These are phyloP conservation scores for Motacilla tschutschensis DNA, from an alignment of 2,113 vertebrate species.

Conservation along the genomic window DNA sequence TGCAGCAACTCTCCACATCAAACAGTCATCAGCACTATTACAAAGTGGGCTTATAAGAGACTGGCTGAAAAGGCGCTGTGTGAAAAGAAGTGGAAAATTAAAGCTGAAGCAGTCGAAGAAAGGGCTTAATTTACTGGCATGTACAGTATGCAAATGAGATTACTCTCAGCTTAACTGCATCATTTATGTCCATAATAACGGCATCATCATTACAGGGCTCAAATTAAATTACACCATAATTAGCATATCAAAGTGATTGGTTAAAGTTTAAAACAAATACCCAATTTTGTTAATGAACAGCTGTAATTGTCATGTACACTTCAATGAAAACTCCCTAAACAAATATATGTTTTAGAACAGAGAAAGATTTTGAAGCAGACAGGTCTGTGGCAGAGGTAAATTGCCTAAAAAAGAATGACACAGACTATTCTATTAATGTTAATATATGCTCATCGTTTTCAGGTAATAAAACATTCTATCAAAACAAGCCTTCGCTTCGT, in stretches of 20 bases:
- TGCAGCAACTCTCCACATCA: slow-evolving; percentile 93
- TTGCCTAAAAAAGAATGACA: slow-evolving; percentile 73
- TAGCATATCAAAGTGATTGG: slow-evolving; percentile 99
- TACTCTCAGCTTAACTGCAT: slow-evolving; percentile 99
- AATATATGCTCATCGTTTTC: slow-evolving; percentile 74
- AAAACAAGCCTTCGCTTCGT: slow-evolving; percentile 65
- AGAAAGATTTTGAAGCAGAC: slow-evolving; percentile 73
- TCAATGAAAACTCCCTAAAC: slow-evolving; percentile 97
- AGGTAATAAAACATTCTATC: slow-evolving; percentile 75
- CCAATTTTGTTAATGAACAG: slow-evolving; percentile 99
- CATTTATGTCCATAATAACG: slow-evolving; percentile 99
- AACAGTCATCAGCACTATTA: slow-evolving; percentile 90
- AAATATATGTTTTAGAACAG: slow-evolving; percentile 96
- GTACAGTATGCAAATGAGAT: slow-evolving; percentile 99
- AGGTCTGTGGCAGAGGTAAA: slow-evolving; percentile 71
- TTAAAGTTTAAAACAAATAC: slow-evolving; percentile 99
- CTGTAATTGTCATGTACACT: slow-evolving; percentile 95
- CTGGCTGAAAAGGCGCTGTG: slow-evolving; percentile 88
- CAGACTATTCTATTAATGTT: slow-evolving; percentile 74
- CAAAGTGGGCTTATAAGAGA: slow-evolving; percentile 83
- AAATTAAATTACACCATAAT: slow-evolving; percentile 99
- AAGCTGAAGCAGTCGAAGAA: slow-evolving; percentile 92
- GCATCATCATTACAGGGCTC: slow-evolving; percentile 99
- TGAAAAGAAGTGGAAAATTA: slow-evolving; percentile 99
- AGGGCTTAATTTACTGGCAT: slow-evolving; percentile 99